phyloP scores from a whole-genome alignment of 2,888 invertebrate species.

The Liodrosophila aerea region DNA sequence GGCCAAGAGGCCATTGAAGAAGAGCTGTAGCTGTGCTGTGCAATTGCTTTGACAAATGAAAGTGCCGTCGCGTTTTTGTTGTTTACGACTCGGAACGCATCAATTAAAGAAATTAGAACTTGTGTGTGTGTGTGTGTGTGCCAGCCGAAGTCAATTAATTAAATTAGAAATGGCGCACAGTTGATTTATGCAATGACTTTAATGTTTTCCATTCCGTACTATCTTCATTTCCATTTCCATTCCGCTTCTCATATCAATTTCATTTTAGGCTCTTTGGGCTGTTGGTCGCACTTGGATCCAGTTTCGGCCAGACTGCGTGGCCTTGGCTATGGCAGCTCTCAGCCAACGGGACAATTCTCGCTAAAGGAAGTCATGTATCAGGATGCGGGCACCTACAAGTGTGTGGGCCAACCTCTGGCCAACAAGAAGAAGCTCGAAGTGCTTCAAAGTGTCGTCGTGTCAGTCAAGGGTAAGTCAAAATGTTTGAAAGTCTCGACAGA shows the following conservation, averaged over 20 bases:
- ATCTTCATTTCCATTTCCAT: slow-evolving; percentile 4
- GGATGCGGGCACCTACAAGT: slow-evolving; percentile 90
- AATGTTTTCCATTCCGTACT: slow-evolving; percentile 18
- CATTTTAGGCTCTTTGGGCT: slow-evolving; percentile 84
- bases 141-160: slow-evolving; percentile 75
- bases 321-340: slow-evolving; percentile 84
- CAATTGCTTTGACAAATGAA: slow-evolving; percentile 40
- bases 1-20: slow-evolving; percentile 1
- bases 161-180: slow-evolving; percentile 61
- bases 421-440: slow-evolving; percentile 84
- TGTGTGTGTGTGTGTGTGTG: no score
- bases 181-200: slow-evolving; percentile 48
- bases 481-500: neutral
- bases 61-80: slow-evolving; percentile 31
- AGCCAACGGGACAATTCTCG: slow-evolving; percentile 85
- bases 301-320: slow-evolving; percentile 84
- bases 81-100: slow-evolving; percentile 54
- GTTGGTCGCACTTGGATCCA: slow-evolving; percentile 85
- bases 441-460: slow-evolving; percentile 84
- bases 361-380: slow-evolving; percentile 89
- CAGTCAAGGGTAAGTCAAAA: slow-evolving; percentile 84
- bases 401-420: slow-evolving; percentile 84
- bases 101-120: slow-evolving; percentile 81
- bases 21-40: no score
- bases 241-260: neutral